Conservation (phyloP, 2,797 vertebrate genomes). For the Nannoperca obscura region DNA sequence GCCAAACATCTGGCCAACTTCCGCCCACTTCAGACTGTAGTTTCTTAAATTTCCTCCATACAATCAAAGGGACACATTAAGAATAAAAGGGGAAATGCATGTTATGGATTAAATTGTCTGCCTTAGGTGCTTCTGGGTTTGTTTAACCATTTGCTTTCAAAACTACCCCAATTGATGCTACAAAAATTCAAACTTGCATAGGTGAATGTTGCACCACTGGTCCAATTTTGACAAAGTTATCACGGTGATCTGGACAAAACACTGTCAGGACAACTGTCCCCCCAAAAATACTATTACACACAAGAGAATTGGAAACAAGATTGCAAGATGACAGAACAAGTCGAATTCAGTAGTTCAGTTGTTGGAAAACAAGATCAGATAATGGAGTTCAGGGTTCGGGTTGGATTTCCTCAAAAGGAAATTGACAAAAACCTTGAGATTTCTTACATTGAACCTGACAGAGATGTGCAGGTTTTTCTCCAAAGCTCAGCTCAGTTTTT, state of each 20-base stretch:
- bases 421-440: not conserved
- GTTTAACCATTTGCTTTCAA: not conserved
- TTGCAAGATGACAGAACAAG: not conserved
- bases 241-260: not conserved
- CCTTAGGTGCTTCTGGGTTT: not conserved
- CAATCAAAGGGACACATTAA: conserved; percentile 20
- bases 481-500: not conserved
- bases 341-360: not conserved
- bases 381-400: not conserved
- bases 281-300: not conserved
- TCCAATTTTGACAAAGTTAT: not conserved
- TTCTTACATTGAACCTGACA: conserved; percentile 9
- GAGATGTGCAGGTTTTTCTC: not conserved
- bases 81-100: conserved; percentile 9
- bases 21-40: conserved; percentile 8
- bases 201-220: not conserved
- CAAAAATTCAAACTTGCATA: not conserved
- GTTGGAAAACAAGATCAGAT: not conserved
- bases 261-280: too few relatives aligned
- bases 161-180: not conserved
- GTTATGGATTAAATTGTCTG: conserved; percentile 17
- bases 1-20: conserved; percentile 29
- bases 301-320: not conserved
- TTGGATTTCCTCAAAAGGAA: not conserved
- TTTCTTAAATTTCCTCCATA: not conserved